Conservation (phyloP, 2,888 invertebrate genomes). For the Muschampia plurimacula region DNA sequence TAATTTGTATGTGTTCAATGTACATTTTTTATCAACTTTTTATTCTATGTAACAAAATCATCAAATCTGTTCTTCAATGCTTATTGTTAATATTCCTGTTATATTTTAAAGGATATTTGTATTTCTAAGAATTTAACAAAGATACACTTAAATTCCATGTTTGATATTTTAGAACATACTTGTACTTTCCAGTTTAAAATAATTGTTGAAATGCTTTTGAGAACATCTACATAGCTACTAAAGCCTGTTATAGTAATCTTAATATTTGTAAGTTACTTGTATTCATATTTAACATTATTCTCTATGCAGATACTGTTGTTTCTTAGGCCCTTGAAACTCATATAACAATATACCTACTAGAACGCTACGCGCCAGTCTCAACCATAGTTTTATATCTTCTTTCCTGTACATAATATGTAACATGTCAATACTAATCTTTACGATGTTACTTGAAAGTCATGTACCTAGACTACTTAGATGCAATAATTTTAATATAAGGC, state of each 20-base stretch:
- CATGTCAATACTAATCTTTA: slow-evolving; percentile 26
- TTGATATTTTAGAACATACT: neutral
- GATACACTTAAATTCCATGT: neutral
- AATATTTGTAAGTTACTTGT: slow-evolving; percentile 4
- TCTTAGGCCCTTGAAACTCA: slow-evolving; percentile 24
- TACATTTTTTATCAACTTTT: neutral
- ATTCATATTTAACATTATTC: slow-evolving; percentile 19
- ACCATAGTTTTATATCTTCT: slow-evolving; percentile 31
- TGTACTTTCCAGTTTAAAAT: neutral
- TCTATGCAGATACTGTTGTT: slow-evolving; percentile 16
- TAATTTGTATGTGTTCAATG: neutral
- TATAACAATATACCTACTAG: slow-evolving; percentile 18
- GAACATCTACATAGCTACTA: neutral
- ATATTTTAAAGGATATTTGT: neutral
- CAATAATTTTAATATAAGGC: slow-evolving; percentile 27
- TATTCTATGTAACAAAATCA: neutral
- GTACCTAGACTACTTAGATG: slow-evolving; percentile 25
- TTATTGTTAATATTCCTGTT: slow-evolving; percentile 22
- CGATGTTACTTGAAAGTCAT: slow-evolving; percentile 30
- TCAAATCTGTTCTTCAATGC: neutral
- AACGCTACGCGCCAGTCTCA: slow-evolving; percentile 25
- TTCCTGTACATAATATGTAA: slow-evolving; percentile 29
- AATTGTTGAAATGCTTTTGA: slow-evolving; percentile 13
- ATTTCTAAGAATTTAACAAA: neutral
- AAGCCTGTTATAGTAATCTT: slow-evolving; percentile 6